phyloP scores from a whole-genome alignment of 2,888 invertebrate species.

The Aricia artaxerxes region DNA sequence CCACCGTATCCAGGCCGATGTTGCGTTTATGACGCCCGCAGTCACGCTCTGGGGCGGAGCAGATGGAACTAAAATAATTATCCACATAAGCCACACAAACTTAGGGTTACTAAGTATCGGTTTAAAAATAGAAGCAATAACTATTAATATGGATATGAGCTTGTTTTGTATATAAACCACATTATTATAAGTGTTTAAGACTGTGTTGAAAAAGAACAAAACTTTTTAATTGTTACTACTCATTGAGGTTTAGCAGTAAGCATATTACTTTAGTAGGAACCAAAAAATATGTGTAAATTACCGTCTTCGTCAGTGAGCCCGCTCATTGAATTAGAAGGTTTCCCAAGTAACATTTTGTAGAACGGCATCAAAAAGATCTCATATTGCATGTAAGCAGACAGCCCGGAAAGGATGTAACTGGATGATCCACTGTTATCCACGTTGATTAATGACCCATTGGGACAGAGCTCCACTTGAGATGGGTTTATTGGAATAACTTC shows the following conservation, averaged over 20 bases:
- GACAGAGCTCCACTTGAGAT: slow-evolving; percentile 60
- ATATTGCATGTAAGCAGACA: slow-evolving; percentile 92
- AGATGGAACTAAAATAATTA: slow-evolving; percentile 84
- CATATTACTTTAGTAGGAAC: neutral
- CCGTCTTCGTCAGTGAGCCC: slow-evolving; percentile 93
- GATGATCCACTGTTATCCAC: slow-evolving; percentile 85
- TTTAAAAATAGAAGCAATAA: slow-evolving; percentile 26
- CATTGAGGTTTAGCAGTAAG: neutral
- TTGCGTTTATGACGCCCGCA: slow-evolving; percentile 89
- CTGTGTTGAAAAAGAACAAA: neutral
- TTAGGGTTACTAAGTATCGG: slow-evolving; percentile 18
- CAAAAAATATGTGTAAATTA: slow-evolving; percentile 50
- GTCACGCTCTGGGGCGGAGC: slow-evolving; percentile 89
- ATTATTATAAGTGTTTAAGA: neutral
- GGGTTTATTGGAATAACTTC: slow-evolving; percentile 57
- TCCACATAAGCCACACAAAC: slow-evolving; percentile 34
- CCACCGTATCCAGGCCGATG: slow-evolving; percentile 91
- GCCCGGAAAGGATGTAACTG: slow-evolving; percentile 86
- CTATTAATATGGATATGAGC: slow-evolving; percentile 1
- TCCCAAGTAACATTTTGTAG: slow-evolving; percentile 92
- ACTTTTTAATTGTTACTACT: neutral
- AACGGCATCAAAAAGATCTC: slow-evolving; percentile 96
- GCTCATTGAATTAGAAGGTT: slow-evolving; percentile 94
- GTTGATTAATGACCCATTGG: slow-evolving; percentile 84
- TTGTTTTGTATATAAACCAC: slow-evolving; percentile 13